These are phyloP conservation scores for Zapus hudsonius DNA, from an alignment of 2,113 vertebrate genomes.

Conservation along the genomic window DNA sequence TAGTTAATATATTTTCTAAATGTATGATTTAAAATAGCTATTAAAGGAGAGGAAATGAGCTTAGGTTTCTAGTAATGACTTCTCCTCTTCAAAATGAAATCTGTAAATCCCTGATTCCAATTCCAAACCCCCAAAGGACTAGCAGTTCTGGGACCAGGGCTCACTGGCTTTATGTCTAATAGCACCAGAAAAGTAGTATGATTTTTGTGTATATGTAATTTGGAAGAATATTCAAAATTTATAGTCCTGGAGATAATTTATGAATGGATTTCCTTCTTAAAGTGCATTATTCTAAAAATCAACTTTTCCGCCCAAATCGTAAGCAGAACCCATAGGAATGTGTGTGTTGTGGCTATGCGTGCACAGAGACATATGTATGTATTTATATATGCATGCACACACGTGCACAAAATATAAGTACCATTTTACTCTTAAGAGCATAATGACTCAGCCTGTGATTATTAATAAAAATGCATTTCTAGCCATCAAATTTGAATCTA, in stretches of 20 bases:
- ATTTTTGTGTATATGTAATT: conserved; percentile 81
- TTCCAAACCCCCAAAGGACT: conserved; percentile 87
- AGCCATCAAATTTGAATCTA: conserved; percentile 91
- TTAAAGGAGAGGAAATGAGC: conserved; percentile 90
- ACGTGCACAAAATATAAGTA: conserved; percentile 83
- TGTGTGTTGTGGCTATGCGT: conserved; percentile 64
- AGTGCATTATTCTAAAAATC: conserved; percentile 77
- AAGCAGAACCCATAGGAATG: conserved; percentile 71
- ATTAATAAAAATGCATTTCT: conserved; percentile 91
- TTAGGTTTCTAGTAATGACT: conserved; percentile 91
- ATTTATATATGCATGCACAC: conserved; percentile 78
- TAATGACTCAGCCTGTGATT: conserved; percentile 88
- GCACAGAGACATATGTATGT: conserved; percentile 69
- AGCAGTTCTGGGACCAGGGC: conserved; percentile 82
- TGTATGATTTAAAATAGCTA: conserved; percentile 91
- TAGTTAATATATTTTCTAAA: conserved; percentile 89
- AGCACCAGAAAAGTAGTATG: conserved; percentile 68
- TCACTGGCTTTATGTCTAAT: conserved; percentile 83
- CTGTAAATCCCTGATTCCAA: conserved; percentile 89
- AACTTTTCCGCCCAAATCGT: conserved; percentile 76
- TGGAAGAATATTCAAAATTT: conserved; percentile 83
- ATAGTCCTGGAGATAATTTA: conserved; percentile 76
- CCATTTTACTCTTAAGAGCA: conserved; percentile 87
- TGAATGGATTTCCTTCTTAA: conserved; percentile 83
- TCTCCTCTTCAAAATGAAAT: conserved; percentile 90